These are phyloP conservation scores for Patiria miniata DNA, from an alignment of 35 echinoderm and acorn worm genomes.

Conservation along the genomic window DNA sequence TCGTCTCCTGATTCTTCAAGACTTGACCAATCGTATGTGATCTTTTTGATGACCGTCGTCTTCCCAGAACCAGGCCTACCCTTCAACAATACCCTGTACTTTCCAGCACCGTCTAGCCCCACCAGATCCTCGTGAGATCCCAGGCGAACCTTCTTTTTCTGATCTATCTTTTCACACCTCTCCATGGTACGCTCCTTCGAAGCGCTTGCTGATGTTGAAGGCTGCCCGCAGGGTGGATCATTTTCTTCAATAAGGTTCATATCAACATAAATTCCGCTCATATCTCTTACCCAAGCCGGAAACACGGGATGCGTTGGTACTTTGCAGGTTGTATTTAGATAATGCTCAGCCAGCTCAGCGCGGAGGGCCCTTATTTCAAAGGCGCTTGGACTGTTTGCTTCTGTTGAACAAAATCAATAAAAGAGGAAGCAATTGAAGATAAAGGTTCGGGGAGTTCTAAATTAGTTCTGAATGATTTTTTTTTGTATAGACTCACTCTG, in stretches of 20 bases:
- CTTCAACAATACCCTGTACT: not conserved
- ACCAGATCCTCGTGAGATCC: not conserved
- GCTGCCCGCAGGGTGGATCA: not conserved
- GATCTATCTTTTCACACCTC: not conserved
- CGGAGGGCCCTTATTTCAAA: not conserved
- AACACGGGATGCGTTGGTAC: not conserved
- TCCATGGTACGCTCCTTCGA: not conserved
- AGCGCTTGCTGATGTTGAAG: not conserved
- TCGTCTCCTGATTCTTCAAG: no score
- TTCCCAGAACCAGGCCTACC: conserved; percentile 7
- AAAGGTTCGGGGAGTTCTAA: no score
- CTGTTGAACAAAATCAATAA: not conserved
- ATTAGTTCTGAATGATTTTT: no score
- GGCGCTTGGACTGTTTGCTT: not conserved
- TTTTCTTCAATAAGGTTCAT: not conserved
- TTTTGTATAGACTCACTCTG: no score
- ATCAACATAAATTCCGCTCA: not conserved
- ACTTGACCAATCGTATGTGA: not conserved
- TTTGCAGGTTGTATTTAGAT: not conserved
- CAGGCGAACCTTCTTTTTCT: not conserved
- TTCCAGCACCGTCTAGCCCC: not conserved
- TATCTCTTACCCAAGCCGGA: not conserved
- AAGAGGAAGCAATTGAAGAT: no score
- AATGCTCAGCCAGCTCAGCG: not conserved
- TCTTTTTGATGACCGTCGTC: not conserved